phyloP scores from a whole-genome alignment of 2,113 vertebrate species.

The Oryzias celebensis region DNA sequence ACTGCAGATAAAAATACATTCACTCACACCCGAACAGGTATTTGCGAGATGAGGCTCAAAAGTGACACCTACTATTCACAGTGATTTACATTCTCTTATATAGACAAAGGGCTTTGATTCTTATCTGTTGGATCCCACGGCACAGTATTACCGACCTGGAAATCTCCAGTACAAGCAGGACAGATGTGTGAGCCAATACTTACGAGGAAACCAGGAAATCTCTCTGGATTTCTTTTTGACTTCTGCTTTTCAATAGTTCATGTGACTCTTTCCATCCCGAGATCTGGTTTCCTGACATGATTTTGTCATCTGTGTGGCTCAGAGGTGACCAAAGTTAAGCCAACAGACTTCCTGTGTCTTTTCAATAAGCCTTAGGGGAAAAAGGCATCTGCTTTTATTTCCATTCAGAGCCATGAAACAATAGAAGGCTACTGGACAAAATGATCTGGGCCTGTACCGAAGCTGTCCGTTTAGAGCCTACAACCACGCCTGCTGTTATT shows the following conservation, averaged over 20 bases:
- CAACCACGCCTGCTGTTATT: slow-evolving; percentile 8
- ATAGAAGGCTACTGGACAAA: slow-evolving; percentile 44
- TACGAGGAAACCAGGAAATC: slow-evolving; percentile 6
- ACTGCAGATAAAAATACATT: not conserved
- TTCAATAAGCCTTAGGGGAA: slow-evolving; percentile 24
- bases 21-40: not conserved
- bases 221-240: slow-evolving; percentile 25
- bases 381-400: slow-evolving; percentile 45
- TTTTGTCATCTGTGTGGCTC: slow-evolving; percentile 28
- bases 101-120: slow-evolving; percentile 33
- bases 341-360: slow-evolving; percentile 44
- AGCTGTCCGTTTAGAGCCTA: slow-evolving; percentile 32
- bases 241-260: slow-evolving; percentile 8
- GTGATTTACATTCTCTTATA: slow-evolving; percentile 18
- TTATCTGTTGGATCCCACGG: slow-evolving; percentile 33
- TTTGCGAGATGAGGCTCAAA: not conserved
- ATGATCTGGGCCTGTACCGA: slow-evolving; percentile 13
- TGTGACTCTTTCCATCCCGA: slow-evolving; percentile 28
- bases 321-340: slow-evolving; percentile 27
- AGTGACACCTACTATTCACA: not conserved
- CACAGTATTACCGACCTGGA: slow-evolving; percentile 28
- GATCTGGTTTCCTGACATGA: slow-evolving; percentile 21
- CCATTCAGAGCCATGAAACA: slow-evolving; percentile 35
- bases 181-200: slow-evolving; percentile 11
- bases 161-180: slow-evolving; percentile 11